A percentile compares a stretch with the other conserved stretches of the same genome.
Conservation (phyloP, 2,888 invertebrate genomes). For the Acronicta leporina region DNA sequence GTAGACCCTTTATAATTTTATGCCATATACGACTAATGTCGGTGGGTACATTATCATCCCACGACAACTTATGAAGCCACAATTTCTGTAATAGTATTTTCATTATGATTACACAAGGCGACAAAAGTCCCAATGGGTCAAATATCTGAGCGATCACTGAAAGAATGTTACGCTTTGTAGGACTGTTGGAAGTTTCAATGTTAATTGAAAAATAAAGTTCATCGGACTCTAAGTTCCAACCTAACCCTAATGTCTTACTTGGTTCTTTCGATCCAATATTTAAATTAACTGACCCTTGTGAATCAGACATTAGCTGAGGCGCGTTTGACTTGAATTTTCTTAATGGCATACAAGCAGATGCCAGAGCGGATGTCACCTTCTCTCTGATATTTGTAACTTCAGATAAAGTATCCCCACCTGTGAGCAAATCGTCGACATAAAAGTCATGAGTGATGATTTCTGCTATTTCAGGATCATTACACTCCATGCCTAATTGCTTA, state of each 20-base stretch:
- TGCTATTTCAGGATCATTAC: not conserved
- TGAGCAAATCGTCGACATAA: not conserved
- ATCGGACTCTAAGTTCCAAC: not conserved
- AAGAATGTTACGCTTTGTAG: not conserved
- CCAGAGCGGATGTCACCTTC: not conserved
- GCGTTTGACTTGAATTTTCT: not conserved
- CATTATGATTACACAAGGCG: not conserved
- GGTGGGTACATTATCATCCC: not conserved
- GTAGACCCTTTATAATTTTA: not conserved
- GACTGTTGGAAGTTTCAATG: not conserved
- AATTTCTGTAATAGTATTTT: not conserved
- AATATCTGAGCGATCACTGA: not conserved
- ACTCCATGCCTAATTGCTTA: too few relatives aligned
- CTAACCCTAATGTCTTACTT: not conserved
- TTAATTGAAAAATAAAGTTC: not conserved
- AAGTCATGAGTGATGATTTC: not conserved
- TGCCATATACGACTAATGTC: not conserved
- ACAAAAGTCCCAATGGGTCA: not conserved
- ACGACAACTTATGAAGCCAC: not conserved
- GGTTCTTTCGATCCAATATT: not conserved
- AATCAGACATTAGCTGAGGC: not conserved
- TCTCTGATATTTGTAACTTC: not conserved
- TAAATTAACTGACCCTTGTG: not conserved
- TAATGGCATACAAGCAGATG: not conserved
- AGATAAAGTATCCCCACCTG: not conserved